phyloP scores from a whole-genome alignment of 1,140 invertebrate genomes.

The Leguminivora glycinivorella region DNA sequence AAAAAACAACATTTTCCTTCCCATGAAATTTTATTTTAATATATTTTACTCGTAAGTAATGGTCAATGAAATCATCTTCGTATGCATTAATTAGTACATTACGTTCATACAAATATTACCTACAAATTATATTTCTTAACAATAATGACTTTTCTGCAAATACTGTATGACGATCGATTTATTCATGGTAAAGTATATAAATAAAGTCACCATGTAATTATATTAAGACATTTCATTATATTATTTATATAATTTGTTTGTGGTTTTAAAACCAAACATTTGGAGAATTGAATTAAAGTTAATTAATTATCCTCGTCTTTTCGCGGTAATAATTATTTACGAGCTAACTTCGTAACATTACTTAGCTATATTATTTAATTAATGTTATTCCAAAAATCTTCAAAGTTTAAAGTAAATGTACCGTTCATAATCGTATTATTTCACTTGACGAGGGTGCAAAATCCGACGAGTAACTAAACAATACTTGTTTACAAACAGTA shows the following conservation, averaged over 20 bases:
- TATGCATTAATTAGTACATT: not conserved
- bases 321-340: too few species aligned
- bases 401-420: not conserved
- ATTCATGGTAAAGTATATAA: too few species aligned
- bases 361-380: too few species aligned
- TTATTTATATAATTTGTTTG: not conserved
- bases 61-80: not conserved
- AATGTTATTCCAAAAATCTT: too few species aligned
- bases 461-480: not conserved
- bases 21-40: too few species aligned
- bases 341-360: too few species aligned
- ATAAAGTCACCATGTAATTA: not conserved
- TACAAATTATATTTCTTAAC: not conserved
- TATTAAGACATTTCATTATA: not conserved
- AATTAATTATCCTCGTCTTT: not conserved
- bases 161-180: not conserved
- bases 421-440: slow-evolving; percentile 3
- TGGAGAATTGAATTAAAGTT: not conserved
- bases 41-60: not conserved
- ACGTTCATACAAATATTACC: too few species aligned
- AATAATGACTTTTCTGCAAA: not conserved
- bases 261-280: not conserved
- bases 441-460: not conserved
- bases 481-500: not conserved
- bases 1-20: too few species aligned